These are phyloP conservation scores for Origma solitaria DNA, from an alignment of 2,113 vertebrate genomes.

Conservation along the genomic window DNA sequence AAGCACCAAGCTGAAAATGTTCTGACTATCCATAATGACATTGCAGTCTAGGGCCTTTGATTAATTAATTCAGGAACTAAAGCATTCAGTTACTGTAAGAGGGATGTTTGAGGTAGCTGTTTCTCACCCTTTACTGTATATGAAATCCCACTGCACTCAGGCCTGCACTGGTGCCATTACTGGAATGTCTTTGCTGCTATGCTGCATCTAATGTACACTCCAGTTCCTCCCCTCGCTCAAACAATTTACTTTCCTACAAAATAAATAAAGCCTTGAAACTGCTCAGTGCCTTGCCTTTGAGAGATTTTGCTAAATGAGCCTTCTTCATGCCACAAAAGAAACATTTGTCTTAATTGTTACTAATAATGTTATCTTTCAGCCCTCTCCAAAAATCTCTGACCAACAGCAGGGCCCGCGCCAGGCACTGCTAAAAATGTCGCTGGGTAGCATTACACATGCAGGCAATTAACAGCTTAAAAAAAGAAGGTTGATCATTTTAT, in stretches of 20 bases:
- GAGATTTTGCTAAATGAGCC: constrained; percentile 47
- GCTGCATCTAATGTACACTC: background rate
- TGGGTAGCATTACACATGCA: background rate
- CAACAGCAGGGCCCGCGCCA: background rate
- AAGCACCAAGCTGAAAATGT: constrained; percentile 46
- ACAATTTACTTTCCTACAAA: background rate
- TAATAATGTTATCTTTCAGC: constrained; percentile 49
- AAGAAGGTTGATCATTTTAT: background rate
- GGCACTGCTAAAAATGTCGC: background rate
- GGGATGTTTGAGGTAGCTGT: background rate
- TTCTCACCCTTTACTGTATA: background rate
- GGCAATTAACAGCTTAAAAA: constrained; percentile 44
- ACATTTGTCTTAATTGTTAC: constrained; percentile 59
- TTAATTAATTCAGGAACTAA: constrained; percentile 55
- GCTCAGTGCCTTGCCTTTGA: background rate
- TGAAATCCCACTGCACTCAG: background rate
- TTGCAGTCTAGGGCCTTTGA: constrained; percentile 39
- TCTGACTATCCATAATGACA: constrained; percentile 64
- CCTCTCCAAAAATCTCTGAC: constrained; percentile 15
- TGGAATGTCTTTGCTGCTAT: background rate
- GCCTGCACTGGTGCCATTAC: background rate
- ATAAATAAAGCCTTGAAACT: constrained; percentile 12
- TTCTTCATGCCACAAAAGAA: constrained; percentile 25
- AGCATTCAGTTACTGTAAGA: constrained; percentile 18
- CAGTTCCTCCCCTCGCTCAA: background rate